Conservation (phyloP, 2,797 vertebrate species). For the Coreius guichenoti region DNA sequence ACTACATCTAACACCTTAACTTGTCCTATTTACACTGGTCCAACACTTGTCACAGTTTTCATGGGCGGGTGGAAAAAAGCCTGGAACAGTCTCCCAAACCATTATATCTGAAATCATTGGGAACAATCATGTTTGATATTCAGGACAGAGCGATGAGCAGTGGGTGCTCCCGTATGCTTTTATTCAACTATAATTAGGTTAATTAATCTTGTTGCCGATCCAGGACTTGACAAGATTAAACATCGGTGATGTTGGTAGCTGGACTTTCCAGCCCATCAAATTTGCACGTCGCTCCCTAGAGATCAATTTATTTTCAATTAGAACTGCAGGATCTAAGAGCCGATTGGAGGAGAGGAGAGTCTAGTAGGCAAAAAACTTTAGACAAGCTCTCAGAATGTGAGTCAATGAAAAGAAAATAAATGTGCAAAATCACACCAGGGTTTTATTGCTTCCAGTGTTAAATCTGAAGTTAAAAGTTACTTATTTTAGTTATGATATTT, state of each 20-base stretch:
- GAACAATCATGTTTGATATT: conserved; percentile 68
- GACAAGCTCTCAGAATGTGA: not conserved
- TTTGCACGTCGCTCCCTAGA: conserved; percentile 68
- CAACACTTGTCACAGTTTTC: conserved; percentile 25
- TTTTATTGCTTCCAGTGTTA: not conserved
- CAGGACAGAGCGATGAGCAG: conserved; percentile 61
- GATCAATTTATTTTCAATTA: conserved; percentile 82
- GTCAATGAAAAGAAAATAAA: not conserved
- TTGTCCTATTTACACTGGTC: conserved; percentile 10
- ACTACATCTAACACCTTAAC: conserved; percentile 38
- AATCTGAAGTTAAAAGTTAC: not conserved
- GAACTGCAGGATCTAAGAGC: conserved; percentile 63
- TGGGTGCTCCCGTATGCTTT: conserved; percentile 65
- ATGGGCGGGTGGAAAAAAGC: conserved; percentile 25
- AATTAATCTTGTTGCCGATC: conserved; percentile 76
- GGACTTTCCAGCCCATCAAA: conserved; percentile 77
- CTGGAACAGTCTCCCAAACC: conserved; percentile 36
- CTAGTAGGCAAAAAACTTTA: not conserved
- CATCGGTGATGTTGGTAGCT: conserved; percentile 66
- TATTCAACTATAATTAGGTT: conserved; percentile 73
- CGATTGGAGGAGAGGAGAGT: conserved; percentile 7
- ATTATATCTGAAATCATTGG: conserved; percentile 60
- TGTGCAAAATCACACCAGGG: not conserved
- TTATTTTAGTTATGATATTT: too few relatives aligned
- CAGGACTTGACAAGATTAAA: conserved; percentile 75